These are phyloP conservation scores for Hafferia zeledoni DNA, from an alignment of 2,797 vertebrate species.

Conservation along the genomic window DNA sequence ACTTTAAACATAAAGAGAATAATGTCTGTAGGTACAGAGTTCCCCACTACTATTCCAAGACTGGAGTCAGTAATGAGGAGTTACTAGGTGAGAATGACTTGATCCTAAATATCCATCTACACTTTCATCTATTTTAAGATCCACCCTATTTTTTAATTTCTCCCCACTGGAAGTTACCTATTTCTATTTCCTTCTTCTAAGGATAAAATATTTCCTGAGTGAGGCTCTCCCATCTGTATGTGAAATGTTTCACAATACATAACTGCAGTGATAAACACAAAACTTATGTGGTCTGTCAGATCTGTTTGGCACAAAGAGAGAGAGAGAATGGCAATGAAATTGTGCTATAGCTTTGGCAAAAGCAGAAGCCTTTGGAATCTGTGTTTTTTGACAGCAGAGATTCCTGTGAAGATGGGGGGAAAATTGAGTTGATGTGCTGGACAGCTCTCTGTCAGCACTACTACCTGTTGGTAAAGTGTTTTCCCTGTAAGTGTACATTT, in stretches of 20 bases:
- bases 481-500: neutral
- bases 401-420: neutral
- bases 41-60: neutral
- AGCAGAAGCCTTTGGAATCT: neutral
- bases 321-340: neutral
- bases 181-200: neutral
- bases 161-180: neutral
- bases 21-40: neutral
- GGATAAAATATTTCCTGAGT: neutral
- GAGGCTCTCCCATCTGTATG: neutral
- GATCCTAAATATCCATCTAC: neutral
- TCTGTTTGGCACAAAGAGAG: rapidly evolving
- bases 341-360: neutral
- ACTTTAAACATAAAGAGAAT: neutral
- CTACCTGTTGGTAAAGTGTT: neutral
- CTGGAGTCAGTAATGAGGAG: neutral
- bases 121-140: neutral
- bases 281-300: neutral
- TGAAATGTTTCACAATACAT: rapidly evolving
- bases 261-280: neutral
- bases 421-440: neutral
- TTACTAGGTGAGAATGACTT: neutral
- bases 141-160: neutral
- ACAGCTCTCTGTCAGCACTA: neutral
- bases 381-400: neutral